Evolutionary conservation across 1,140 invertebrate genomes (phyloP).

Genomic region (Meloidogyne hapla): DNA sequence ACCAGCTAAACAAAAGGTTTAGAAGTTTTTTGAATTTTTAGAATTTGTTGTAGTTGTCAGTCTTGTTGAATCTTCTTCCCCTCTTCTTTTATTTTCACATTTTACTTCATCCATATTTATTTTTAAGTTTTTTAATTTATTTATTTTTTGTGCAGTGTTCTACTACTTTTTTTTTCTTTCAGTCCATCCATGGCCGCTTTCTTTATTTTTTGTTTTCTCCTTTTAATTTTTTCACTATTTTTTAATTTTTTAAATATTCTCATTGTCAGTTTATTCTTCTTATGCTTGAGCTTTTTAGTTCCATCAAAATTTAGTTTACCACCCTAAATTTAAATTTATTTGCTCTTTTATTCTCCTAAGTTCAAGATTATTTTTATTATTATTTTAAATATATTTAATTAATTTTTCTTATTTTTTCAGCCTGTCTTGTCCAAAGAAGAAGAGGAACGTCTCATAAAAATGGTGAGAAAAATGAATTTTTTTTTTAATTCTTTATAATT

Average conservation of each 20-base stretch:
- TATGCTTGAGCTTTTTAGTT: neutral
- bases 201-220: neutral
- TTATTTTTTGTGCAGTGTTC: no score
- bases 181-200: neutral
- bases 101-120: no score
- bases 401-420: conserved; percentile 51
- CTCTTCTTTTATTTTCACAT: no score
- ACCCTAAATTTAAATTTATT: neutral
- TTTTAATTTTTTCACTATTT: neutral
- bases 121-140: no score
- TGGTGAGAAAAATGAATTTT: neutral
- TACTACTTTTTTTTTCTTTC: neutral
- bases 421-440: conserved; percentile 69
- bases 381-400: conserved; percentile 15
- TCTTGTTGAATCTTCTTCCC: neutral
- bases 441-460: conserved; percentile 68
- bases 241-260: neutral
- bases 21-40: neutral
- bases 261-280: neutral
- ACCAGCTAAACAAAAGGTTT: conserved; percentile 8
- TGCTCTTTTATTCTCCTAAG: neutral
- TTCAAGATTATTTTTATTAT: neutral
- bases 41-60: neutral
- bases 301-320: neutral
- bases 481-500: neutral